Evolutionary conservation across 2,797 vertebrate genomes (phyloP), one percentile per base, ranked within the genome.

Genomic region (Thaleichthys pacificus): DNA sequence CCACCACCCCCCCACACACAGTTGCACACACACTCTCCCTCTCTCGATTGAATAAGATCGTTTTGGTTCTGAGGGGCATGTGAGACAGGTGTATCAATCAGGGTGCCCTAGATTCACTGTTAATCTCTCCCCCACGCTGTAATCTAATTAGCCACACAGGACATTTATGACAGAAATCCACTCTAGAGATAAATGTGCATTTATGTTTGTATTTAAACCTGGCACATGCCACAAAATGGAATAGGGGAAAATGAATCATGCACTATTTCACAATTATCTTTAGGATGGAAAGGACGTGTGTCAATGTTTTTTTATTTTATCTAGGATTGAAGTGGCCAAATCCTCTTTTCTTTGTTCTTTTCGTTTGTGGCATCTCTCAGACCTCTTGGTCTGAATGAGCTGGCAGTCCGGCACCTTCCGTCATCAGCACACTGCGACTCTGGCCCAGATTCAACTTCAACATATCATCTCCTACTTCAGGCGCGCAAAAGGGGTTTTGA

Each of bases 311-410:
- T 4, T 58, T 11, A 47, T 66, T 71, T 2, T 14, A 57, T 14
- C 1, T 32, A 38, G 26, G 8, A 21, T 1, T n/a, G 35, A n/a
- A 22, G 32, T 21, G 35, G 30, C n/a, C 19, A n/a, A 56, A 42
- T 9, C 62, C 19, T 38, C 63, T 17, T 66, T 35, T 7, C 14
- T 76, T 26, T 57, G 14, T 70, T 68, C 7, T 42, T 66, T 61
- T n/a, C 69, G 64, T 74, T 7, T 57, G 0, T 1, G 8, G 6
- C 51, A 9, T 68, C 19, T 73, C 69, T 49, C 57, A 12, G 42
- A 1, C 0, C 61, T 78, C 64, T 77, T 81, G 82, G 75, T 81
- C 67, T 80, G 38, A 78, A 51, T 30, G 15, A 64, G 35, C 70
- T 65, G 74, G 61, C 71, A 71, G 62, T 9, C 65, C 26, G 22